Base-by-base conservation (phyloP, 1,140 invertebrate genomes). In the Samia ricini region DNA sequence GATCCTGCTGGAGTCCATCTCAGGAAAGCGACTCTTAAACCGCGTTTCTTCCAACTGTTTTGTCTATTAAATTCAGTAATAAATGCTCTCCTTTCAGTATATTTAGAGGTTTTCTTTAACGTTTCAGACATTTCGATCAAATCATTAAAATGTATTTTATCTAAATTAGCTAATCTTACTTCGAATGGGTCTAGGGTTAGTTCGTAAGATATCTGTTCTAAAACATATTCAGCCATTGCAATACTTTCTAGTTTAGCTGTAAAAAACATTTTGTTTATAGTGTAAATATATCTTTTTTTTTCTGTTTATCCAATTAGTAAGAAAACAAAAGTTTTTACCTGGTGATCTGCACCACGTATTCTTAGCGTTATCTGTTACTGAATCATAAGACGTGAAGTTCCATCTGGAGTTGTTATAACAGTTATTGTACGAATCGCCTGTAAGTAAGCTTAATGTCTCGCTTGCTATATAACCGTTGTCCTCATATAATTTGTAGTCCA, bases 131-230 rank as follows among this genome's bases (percentile, higher is more conserved):
- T 74, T 49, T 56, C 49, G 36, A 8, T 51, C 0, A 75, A 88
- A 4, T 86, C 82, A 8, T 67, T 69, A 64, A 86, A 80, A 3
- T 56, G 50, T 64, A 81, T 73, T 58, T 77, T 79, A 10, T 90
- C 83, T 69, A 96, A 88, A 77, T 97, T 97, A 3, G 84, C 84
- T 50, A 94, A 66, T 54, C 93, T 91, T 0, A 96, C 93, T 69
- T 95, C 91, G 0, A 94, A 56, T 0, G 96, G 94, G 90, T 97
- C 96, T 63, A 93, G 88, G 0, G 92, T 91, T 12, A 95, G 73
- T 54, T 86, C 91, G 58, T 92, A 93, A 1, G 96, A 93, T 68
- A 97, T 95, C 74, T 96, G 95, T 68, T 98, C 96, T 92, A 98
- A 95, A 10, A 98, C 93, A 56, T 91, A 92, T 85, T 98, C 97